Evolutionary conservation across 30 jellyfish, hydroid and myxozoan species (phyloP).

Genomic region (Mastigias papua): DNA sequence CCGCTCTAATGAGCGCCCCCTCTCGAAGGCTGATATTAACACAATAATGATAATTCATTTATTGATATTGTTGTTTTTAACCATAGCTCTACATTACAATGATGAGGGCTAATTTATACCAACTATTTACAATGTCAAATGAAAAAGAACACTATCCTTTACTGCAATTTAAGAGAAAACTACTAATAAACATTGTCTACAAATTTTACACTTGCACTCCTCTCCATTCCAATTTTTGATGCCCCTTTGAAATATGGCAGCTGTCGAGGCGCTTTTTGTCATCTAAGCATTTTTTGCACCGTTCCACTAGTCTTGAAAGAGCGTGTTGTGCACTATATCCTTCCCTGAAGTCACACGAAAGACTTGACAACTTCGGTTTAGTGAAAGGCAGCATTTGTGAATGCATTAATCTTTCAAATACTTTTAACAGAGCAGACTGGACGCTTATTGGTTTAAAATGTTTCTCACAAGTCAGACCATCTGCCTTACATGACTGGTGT

Average conservation of each 20-base stretch:
- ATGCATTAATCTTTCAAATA: slow-evolving; percentile 17
- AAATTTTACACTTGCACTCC: background rate
- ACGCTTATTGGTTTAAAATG: slow-evolving; percentile 6
- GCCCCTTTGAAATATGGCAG: background rate
- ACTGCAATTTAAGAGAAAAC: too few relatives aligned
- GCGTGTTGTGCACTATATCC: slow-evolving; percentile 11
- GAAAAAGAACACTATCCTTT: background rate
- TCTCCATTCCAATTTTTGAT: background rate
- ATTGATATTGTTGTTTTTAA: too few relatives aligned
- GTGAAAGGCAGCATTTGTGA: slow-evolving; percentile 24
- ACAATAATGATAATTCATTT: too few relatives aligned
- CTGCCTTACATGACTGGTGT: slow-evolving; percentile 5
- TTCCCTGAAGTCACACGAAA: background rate
- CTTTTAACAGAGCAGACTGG: slow-evolving; percentile 1
- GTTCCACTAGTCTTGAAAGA: slow-evolving; percentile 1
- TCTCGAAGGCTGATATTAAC: too few relatives aligned
- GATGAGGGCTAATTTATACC: background rate
- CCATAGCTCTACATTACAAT: background rate
- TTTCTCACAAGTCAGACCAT: background rate
- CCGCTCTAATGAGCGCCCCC: too few relatives aligned
- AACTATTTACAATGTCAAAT: background rate
- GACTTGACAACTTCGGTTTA: background rate
- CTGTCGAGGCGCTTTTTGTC: background rate
- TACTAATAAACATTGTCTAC: background rate
- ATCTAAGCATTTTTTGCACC: background rate